These are phyloP conservation scores for Drosophila anceps DNA, from an alignment of 2,888 invertebrate species.

Conservation along the genomic window DNA sequence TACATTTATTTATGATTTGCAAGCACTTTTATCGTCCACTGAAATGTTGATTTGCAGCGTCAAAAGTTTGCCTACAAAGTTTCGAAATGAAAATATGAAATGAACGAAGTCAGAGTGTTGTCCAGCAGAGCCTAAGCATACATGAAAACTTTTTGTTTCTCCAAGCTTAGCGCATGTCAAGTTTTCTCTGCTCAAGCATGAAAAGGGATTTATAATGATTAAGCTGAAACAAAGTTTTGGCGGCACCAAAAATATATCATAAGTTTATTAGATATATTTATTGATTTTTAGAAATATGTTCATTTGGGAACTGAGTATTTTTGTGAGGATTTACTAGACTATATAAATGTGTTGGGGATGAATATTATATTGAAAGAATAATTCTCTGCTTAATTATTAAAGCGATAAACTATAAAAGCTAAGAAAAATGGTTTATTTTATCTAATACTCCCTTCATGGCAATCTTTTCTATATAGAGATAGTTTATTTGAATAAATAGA, in stretches of 20 bases:
- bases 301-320: no score
- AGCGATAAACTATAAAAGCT: no score
- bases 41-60: conserved; percentile 1
- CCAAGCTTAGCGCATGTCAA: background rate
- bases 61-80: background rate
- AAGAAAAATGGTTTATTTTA: no score
- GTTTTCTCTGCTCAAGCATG: background rate
- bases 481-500: no score
- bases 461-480: no score
- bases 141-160: background rate
- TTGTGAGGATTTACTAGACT: no score
- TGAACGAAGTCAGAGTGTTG: background rate
- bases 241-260: conserved; percentile 5
- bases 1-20: conserved; percentile 6
- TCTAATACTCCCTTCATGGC: no score
- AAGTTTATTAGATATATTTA: background rate
- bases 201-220: conserved; percentile 7
- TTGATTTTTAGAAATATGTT: background rate
- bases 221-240: background rate
- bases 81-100: conserved; percentile 4
- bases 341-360: background rate
- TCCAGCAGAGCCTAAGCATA: background rate
- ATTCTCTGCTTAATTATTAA: no score
- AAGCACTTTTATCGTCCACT: background rate
- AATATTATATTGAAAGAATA: no score